A percentile compares a stretch with the other conserved stretches of the same genome.
Evolutionary conservation across 2,113 vertebrate species (phyloP).

Genomic region (Hemibagrus wyckioides): DNA sequence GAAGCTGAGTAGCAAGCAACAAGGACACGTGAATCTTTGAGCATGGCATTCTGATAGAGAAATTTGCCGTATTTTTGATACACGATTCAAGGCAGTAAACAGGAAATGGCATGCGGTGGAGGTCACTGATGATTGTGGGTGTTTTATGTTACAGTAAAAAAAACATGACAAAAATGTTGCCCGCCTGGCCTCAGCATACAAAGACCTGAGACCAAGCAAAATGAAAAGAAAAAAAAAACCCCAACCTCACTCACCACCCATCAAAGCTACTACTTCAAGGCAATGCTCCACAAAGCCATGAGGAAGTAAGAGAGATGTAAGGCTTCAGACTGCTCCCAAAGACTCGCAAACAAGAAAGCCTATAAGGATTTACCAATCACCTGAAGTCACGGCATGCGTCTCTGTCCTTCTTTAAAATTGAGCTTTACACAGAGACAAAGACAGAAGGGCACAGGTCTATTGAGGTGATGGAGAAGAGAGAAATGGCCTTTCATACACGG

Average conservation of each 20-base stretch:
- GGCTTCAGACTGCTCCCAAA: background rate
- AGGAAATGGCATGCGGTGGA: background rate
- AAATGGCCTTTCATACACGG: background rate
- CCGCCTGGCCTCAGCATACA: background rate
- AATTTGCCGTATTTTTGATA: background rate
- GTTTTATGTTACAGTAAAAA: conserved; percentile 12
- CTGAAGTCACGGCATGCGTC: background rate
- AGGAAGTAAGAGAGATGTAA: background rate
- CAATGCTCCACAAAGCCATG: background rate
- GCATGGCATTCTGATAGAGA: background rate
- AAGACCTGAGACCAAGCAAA: background rate
- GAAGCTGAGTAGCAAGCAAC: background rate
- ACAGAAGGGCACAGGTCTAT: conserved; percentile 11
- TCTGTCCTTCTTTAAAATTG: conserved; percentile 20
- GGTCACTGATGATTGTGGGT: background rate
- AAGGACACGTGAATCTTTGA: background rate
- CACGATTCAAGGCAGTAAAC: background rate
- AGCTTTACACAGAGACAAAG: conserved; percentile 29
- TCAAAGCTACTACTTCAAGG: background rate
- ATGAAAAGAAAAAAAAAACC: background rate
- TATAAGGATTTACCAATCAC: background rate
- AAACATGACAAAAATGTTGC: background rate
- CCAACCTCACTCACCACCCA: background rate
- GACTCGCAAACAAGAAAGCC: background rate
- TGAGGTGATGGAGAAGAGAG: conserved; percentile 12